phyloP scores from a whole-genome alignment of 1,140 invertebrate species.

The Prorops nasuta region DNA sequence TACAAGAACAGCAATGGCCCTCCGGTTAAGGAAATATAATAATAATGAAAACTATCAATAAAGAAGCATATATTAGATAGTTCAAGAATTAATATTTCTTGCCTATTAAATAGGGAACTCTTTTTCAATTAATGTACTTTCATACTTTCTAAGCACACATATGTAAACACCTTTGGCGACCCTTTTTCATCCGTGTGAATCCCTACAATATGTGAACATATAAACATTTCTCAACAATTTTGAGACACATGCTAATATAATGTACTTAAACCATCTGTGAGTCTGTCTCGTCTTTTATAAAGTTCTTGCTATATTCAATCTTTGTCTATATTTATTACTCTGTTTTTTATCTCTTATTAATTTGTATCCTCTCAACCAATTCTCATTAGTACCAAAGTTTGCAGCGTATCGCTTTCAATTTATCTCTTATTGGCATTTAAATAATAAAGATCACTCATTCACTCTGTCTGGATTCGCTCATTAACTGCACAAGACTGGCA shows the following conservation, averaged over 20 bases:
- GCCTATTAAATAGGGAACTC: too few species aligned
- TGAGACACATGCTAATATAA: slow-evolving; percentile 35
- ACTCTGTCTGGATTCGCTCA: too few species aligned
- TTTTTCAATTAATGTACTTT: slow-evolving; percentile 29
- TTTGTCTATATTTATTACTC: too few species aligned
- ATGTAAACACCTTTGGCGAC: slow-evolving; percentile 25
- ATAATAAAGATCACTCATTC: too few species aligned
- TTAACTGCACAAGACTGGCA: background rate
- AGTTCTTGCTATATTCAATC: slow-evolving; percentile 52
- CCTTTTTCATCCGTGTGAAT: slow-evolving; percentile 29
- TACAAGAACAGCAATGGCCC: too few species aligned
- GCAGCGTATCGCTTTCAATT: too few species aligned
- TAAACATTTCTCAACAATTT: slow-evolving; percentile 28
- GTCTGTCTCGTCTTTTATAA: slow-evolving; percentile 54
- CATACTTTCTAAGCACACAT: slow-evolving; percentile 29
- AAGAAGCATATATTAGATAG: too few species aligned
- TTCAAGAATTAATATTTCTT: too few species aligned
- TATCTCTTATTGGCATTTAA: too few species aligned
- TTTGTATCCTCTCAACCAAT: background rate
- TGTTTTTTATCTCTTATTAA: slow-evolving; percentile 16
- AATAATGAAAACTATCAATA: too few species aligned
- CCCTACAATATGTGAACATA: slow-evolving; percentile 14
- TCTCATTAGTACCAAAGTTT: background rate
- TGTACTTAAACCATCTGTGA: slow-evolving; percentile 51
- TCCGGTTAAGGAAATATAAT: too few species aligned